Evolutionary conservation across 1,140 invertebrate genomes (phyloP), one percentile per base, ranked within the genome.

Genomic region (Dinothrombium tinctorium): DNA sequence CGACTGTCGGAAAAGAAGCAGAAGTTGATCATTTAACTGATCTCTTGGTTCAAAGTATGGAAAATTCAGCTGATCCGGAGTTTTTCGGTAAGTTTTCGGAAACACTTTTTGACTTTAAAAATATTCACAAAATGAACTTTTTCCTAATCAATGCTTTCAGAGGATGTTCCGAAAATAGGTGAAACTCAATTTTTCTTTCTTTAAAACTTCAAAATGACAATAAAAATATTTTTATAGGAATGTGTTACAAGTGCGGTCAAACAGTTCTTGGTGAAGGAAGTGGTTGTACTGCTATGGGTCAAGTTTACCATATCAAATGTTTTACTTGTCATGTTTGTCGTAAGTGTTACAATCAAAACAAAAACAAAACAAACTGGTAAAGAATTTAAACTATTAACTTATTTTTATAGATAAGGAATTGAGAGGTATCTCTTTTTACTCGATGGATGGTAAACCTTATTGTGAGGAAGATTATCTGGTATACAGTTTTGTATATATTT

Each of bases 371-470:
- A n/a, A n/a, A n/a, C n/a, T n/a, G n/a, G n/a, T n/a, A n/a, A n/a
- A n/a, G n/a, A n/a, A n/a, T n/a, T n/a, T n/a, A n/a, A n/a, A n/a
- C n/a, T n/a, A n/a, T n/a, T n/a, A n/a, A n/a, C n/a, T n/a, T n/a
- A n/a, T n/a, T n/a, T n/a, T n/a, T n/a, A n/a, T n/a, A n/a, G 59
- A 74, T 48, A 70, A 73, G 12, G 78, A 79, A 58, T 60, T 96
- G n/a, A 71, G 77, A 59, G 87, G 86, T 14, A 87, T 89, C 58
- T 79, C 86, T 17, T 95, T 95, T 57, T 95, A 90, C 65, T 74
- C 79, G 2, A 67, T 90, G 19, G 86, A 94, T 54, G 79, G 75
- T 2, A 80, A 89, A 49, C 84, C 86, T 0, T 86, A 81, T 51
- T 96, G 89, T 63, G 82, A 95, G 63, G 68, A 73, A 48, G 86